These are phyloP conservation scores for Mythimna vitellina DNA, from an alignment of 2,888 invertebrate genomes.

Conservation along the genomic window DNA sequence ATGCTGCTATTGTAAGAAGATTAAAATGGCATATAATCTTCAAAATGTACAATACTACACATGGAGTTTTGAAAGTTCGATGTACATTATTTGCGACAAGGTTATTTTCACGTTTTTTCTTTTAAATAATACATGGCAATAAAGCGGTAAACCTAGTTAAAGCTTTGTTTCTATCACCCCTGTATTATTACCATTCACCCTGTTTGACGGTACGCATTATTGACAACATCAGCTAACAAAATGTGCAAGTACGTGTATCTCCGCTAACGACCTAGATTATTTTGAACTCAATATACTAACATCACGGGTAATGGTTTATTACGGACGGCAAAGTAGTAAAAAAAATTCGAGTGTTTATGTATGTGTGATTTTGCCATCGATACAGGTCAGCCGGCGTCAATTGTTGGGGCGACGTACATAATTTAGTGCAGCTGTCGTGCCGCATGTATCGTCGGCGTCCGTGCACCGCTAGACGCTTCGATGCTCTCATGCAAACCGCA, in stretches of 20 bases:
- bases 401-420: conserved; percentile 16
- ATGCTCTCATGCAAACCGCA: background rate
- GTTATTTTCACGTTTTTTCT: too few species aligned
- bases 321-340: conserved; percentile 17
- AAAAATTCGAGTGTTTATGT: conserved; percentile 9
- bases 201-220: background rate
- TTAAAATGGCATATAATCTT: too few species aligned
- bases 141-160: too few species aligned
- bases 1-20: too few species aligned
- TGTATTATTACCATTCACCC: too few species aligned
- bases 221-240: conserved; percentile 6
- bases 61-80: background rate
- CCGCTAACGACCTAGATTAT: conserved; percentile 8
- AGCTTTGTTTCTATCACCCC: too few species aligned
- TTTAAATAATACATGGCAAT: too few species aligned
- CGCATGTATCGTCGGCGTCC: background rate
- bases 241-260: background rate
- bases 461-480: conserved; percentile 1
- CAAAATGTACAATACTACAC: background rate
- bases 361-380: conserved; percentile 28
- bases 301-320: conserved; percentile 7
- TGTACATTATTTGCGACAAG: too few species aligned
- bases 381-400: conserved; percentile 36
- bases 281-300: conserved; percentile 17
- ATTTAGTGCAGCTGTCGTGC: conserved; percentile 30